phyloP scores from a whole-genome alignment of 2,888 invertebrate genomes.

The Oeneis ivallda region DNA sequence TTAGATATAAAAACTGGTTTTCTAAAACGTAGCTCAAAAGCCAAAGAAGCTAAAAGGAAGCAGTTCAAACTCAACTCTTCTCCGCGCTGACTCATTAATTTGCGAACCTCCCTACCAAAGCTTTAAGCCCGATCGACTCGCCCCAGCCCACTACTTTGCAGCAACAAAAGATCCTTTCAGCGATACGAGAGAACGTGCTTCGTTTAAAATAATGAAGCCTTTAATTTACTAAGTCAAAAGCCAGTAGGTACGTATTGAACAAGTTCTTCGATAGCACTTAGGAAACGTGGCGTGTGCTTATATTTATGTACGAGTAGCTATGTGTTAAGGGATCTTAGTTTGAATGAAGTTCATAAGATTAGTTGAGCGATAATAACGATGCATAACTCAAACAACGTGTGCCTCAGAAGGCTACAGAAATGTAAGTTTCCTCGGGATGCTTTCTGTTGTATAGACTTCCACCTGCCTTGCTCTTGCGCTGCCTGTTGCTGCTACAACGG shows the following conservation, averaged over 20 bases:
- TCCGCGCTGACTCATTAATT: slow-evolving; percentile 70
- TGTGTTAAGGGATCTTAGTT: slow-evolving; percentile 42
- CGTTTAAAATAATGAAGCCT: slow-evolving; percentile 72
- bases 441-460: too few relatives aligned
- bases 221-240: slow-evolving; percentile 67
- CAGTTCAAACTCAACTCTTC: slow-evolving; percentile 60
- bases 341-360: too few relatives aligned
- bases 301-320: slow-evolving; percentile 49
- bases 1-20: neutral
- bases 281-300: slow-evolving; percentile 2
- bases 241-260: slow-evolving; percentile 44
- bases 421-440: too few relatives aligned
- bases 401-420: too few relatives aligned
- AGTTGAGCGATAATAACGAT: too few relatives aligned
- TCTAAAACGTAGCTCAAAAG: slow-evolving; percentile 34
- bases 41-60: slow-evolving; percentile 48
- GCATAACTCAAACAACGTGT: too few relatives aligned
- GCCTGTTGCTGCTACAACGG: too few relatives aligned
- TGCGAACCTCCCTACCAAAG: slow-evolving; percentile 70
- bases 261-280: slow-evolving; percentile 42
- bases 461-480: too few relatives aligned
- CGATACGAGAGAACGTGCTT: slow-evolving; percentile 62
- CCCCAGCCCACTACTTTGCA: slow-evolving; percentile 73
- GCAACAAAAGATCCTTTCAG: slow-evolving; percentile 75
- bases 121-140: slow-evolving; percentile 70